Percentiles rank a stretch among this genome's conserved stretches.
These are phyloP conservation scores for Cyanoderma ruficeps DNA, from an alignment of 2,113 vertebrate genomes.

Conservation along the genomic window DNA sequence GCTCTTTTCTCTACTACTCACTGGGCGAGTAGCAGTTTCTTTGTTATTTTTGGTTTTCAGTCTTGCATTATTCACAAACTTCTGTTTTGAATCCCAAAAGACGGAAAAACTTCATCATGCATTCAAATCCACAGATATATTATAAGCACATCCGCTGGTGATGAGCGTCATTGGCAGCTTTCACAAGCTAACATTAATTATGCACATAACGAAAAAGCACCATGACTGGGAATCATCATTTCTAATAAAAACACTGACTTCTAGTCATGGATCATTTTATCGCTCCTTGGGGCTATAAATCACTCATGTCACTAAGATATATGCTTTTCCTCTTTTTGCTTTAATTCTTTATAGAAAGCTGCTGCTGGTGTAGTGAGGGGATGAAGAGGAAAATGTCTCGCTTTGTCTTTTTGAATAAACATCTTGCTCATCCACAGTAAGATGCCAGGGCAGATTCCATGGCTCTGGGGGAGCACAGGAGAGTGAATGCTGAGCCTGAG, in stretches of 20 bases:
- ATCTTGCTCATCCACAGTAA: neutral
- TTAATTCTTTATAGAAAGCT: neutral
- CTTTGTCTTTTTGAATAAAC: neutral
- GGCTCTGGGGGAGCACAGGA: neutral
- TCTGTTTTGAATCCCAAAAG: constrained; percentile 41
- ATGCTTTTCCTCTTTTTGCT: neutral
- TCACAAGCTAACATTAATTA: constrained; percentile 53
- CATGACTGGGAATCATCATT: constrained; percentile 47
- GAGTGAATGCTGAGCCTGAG: neutral
- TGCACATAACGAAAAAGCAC: constrained; percentile 36
- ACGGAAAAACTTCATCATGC: constrained; percentile 30
- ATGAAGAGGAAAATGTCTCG: neutral
- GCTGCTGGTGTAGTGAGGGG: neutral
- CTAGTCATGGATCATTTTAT: constrained; percentile 58
- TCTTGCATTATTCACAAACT: constrained; percentile 55
- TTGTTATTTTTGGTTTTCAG: constrained; percentile 13
- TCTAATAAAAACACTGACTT: constrained; percentile 48
- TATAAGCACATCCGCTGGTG: constrained; percentile 30
- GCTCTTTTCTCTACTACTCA: neutral
- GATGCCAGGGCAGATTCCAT: neutral
- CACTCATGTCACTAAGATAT: constrained; percentile 22
- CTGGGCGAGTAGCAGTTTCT: neutral
- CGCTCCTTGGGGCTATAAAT: constrained; percentile 34
- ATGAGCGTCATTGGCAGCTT: constrained; percentile 29
- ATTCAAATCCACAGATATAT: constrained; percentile 47